These are phyloP conservation scores for Elanus axillaris DNA, from an alignment of 2,113 vertebrate species.

Conservation along the genomic window DNA sequence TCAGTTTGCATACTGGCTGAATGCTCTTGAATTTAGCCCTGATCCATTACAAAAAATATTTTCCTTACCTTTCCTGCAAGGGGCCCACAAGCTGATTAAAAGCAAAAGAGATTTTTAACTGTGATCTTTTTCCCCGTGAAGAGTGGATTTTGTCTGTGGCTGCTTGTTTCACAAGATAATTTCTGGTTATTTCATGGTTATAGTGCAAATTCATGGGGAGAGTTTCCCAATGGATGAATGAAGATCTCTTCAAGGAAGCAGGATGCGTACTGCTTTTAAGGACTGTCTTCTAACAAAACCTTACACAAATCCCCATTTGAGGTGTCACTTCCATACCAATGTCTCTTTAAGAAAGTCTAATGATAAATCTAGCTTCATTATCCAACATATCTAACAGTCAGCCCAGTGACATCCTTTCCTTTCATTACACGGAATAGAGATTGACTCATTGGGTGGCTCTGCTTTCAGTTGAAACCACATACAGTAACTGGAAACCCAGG, in stretches of 20 bases:
- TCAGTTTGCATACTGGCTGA: not conserved
- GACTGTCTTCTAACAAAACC: not conserved
- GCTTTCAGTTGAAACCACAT: not conserved
- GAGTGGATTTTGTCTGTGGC: not conserved
- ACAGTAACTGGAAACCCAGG: constrained; percentile 28
- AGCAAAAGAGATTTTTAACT: not conserved
- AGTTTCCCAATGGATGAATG: not conserved
- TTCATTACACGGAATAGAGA: not conserved
- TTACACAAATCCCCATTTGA: not conserved
- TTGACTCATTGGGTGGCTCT: constrained; percentile 20
- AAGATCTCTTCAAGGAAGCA: not conserved
- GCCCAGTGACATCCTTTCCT: not conserved
- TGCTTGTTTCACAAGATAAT: not conserved
- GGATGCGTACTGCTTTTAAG: not conserved
- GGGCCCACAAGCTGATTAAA: not conserved
- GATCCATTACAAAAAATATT: not conserved
- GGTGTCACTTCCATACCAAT: not conserved
- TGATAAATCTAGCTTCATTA: not conserved
- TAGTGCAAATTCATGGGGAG: not conserved
- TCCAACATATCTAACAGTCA: not conserved
- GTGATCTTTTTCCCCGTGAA: not conserved
- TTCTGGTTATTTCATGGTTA: not conserved
- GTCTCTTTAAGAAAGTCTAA: not conserved
- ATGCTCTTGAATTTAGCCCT: not conserved
- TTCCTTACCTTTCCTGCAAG: not conserved